These are phyloP conservation scores for Drymodes brunneopygia DNA, from an alignment of 2,113 vertebrate species.

Conservation along the genomic window DNA sequence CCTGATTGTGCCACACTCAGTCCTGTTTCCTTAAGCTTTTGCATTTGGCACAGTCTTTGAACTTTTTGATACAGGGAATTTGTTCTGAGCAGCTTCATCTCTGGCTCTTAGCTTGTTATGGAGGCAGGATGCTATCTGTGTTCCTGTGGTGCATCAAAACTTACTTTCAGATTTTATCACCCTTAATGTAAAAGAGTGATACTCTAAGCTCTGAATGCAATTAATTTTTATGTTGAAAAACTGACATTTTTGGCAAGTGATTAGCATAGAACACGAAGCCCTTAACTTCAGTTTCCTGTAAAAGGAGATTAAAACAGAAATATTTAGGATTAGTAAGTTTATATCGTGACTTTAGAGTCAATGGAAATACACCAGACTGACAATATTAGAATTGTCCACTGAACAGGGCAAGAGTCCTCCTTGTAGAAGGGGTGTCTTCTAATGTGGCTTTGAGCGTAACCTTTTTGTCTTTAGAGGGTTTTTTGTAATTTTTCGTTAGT, in stretches of 20 bases:
- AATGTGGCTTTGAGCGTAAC: neutral
- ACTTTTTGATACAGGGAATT: neutral
- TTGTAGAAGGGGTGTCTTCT: neutral
- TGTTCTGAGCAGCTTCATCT: neutral
- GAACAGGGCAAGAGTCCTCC: neutral
- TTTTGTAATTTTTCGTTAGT: neutral
- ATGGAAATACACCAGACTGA: neutral
- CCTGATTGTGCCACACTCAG: neutral
- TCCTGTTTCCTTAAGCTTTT: neutral
- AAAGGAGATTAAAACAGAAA: neutral
- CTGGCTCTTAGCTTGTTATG: neutral
- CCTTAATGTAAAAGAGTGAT: neutral
- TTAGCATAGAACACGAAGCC: neutral
- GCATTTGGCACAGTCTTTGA: neutral
- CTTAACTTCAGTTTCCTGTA: neutral
- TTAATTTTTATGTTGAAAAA: neutral
- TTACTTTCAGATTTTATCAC: neutral
- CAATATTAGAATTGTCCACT: neutral
- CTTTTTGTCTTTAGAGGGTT: neutral
- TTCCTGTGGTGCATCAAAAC: neutral
- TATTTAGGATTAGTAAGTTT: neutral
- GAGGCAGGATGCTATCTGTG: neutral
- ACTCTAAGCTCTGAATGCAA: neutral
- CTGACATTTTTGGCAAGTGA: neutral
- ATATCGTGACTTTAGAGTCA: neutral